Evolutionary conservation across 1,140 invertebrate species (phyloP).

Genomic region (Papilio aristodemus): DNA sequence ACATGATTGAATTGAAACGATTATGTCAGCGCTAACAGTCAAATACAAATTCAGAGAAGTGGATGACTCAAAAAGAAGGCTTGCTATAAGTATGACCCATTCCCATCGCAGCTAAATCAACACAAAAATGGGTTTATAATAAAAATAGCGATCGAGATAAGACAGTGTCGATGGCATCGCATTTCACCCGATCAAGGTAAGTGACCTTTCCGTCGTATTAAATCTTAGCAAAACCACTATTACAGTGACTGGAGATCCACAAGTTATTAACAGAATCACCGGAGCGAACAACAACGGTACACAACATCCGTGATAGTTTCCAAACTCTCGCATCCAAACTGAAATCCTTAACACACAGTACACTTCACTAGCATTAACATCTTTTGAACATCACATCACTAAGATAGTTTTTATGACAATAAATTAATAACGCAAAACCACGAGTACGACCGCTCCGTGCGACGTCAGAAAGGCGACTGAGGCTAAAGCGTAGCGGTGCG

Average conservation of each 20-base stretch:
- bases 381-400: slow-evolving; percentile 51
- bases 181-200: slow-evolving; percentile 64
- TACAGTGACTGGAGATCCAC: slow-evolving; percentile 69
- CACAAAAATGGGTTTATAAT: slow-evolving; percentile 29
- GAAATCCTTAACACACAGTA: slow-evolving; percentile 43
- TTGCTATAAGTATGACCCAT: not conserved
- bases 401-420: slow-evolving; percentile 37
- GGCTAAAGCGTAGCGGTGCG: slow-evolving; percentile 53
- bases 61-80: slow-evolving; percentile 23
- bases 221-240: slow-evolving; percentile 71
- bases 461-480: slow-evolving; percentile 56
- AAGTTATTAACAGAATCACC: slow-evolving; percentile 71
- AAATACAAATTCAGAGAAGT: slow-evolving; percentile 17
- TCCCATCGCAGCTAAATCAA: slow-evolving; percentile 25
- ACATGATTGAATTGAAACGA: not conserved
- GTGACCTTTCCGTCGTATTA: slow-evolving; percentile 72
- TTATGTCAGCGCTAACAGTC: slow-evolving; percentile 3
- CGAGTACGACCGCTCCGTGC: slow-evolving; percentile 49
- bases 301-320: slow-evolving; percentile 40
- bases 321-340: slow-evolving; percentile 43
- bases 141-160: slow-evolving; percentile 29
- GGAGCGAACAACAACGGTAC: slow-evolving; percentile 69
- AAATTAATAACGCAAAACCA: slow-evolving; percentile 29
- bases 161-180: slow-evolving; percentile 2
- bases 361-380: slow-evolving; percentile 27